Evolutionary conservation across 2,888 invertebrate genomes (phyloP).

Genomic region (Leucophenga montana): DNA sequence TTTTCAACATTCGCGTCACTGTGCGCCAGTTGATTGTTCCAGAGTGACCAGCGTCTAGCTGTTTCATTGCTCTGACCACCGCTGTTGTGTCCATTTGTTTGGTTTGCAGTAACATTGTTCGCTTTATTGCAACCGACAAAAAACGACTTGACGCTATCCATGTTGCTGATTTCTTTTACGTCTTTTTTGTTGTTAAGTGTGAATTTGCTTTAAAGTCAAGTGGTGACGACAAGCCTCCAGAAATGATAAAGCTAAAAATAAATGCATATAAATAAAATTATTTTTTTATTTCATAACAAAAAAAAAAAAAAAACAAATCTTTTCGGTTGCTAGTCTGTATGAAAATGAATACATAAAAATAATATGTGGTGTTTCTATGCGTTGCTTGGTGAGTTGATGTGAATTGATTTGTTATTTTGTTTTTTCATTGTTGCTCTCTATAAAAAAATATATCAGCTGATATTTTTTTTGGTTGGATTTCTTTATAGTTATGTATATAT

Average conservation of each 20-base stretch:
- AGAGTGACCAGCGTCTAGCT: constrained; percentile 49
- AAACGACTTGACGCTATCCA: constrained; percentile 68
- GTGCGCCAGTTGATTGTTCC: constrained; percentile 46
- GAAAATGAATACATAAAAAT: not conserved
- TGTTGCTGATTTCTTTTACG: constrained; percentile 30
- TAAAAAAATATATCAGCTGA: constrained; percentile 1
- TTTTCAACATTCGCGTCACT: constrained; percentile 49
- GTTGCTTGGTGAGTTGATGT: constrained; percentile 17
- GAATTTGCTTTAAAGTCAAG: not conserved
- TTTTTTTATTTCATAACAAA: not conserved
- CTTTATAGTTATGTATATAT: no score
- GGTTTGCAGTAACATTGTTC: constrained; percentile 52
- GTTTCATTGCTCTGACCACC: no score
- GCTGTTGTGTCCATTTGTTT: constrained; percentile 43
- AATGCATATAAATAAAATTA: not conserved
- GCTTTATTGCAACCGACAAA: constrained; percentile 59
- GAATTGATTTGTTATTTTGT: no score
- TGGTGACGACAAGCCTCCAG: not conserved
- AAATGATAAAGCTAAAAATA: constrained; percentile 18
- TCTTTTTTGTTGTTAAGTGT: not conserved
- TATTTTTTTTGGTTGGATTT: no score
- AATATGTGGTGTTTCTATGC: constrained; percentile 41
- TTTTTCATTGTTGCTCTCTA: not conserved
- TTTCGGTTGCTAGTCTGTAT: not conserved
- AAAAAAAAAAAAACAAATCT: not conserved